Evolutionary conservation across 2,113 vertebrate genomes (phyloP).

Genomic region (Pelecanus crispus): DNA sequence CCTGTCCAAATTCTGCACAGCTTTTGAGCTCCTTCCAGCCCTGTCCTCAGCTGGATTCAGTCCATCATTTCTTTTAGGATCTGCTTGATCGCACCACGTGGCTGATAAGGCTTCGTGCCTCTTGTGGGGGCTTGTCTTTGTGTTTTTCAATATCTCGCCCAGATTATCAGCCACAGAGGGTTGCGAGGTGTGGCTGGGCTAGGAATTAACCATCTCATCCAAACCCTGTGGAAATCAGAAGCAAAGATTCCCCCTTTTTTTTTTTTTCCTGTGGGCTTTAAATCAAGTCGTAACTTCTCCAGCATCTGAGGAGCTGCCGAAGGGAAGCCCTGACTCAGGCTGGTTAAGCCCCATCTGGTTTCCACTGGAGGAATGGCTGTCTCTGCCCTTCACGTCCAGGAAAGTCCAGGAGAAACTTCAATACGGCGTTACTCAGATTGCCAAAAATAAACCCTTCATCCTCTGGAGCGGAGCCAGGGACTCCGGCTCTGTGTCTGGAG

Average conservation of each 20-base stretch:
- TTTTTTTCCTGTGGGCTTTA: background rate
- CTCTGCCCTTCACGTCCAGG: background rate
- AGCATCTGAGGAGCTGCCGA: background rate
- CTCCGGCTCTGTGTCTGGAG: accelerated
- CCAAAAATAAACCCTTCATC: background rate
- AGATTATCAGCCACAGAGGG: background rate
- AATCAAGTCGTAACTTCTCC: background rate
- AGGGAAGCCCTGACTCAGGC: background rate
- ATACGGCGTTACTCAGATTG: background rate
- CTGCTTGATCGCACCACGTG: background rate
- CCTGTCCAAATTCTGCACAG: background rate
- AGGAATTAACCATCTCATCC: slow-evolving; percentile 21
- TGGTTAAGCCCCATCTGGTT: background rate
- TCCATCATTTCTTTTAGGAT: background rate
- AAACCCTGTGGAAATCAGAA: background rate
- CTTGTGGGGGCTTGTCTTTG: slow-evolving; percentile 33
- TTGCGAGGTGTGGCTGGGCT: background rate
- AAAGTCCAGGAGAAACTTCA: background rate
- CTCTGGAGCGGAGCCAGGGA: background rate
- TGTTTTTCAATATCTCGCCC: background rate
- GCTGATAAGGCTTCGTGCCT: background rate
- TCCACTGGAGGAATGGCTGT: background rate
- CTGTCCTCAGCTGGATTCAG: background rate
- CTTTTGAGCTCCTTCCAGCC: slow-evolving; percentile 26
- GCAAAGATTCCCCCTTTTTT: background rate